These are phyloP conservation scores for Torymus tubicola DNA, from an alignment of 2,888 invertebrate species.

Conservation along the genomic window DNA sequence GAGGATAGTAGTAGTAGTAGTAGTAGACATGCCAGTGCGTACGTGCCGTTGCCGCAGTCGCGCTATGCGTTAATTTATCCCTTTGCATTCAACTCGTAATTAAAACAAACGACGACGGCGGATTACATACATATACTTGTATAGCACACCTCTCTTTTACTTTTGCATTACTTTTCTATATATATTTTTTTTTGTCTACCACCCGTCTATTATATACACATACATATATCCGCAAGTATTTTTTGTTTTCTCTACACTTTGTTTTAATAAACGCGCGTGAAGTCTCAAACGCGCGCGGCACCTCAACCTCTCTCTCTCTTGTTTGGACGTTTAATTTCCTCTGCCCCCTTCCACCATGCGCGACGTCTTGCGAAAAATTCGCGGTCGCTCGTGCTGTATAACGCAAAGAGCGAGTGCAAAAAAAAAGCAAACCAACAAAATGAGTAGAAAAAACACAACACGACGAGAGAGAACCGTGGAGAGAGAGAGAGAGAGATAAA, in stretches of 20 bases:
- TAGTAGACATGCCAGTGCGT: too few relatives aligned
- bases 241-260: not conserved
- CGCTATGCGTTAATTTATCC: constrained; percentile 31
- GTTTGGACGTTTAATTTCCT: constrained; percentile 56
- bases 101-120: constrained; percentile 45
- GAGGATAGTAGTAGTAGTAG: too few relatives aligned
- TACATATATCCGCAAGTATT: too few relatives aligned
- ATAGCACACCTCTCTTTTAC: not conserved
- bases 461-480: not conserved
- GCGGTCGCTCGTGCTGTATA: not conserved
- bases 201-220: constrained; percentile 17
- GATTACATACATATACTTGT: constrained; percentile 53
- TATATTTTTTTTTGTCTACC: constrained; percentile 24
- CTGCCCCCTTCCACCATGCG: constrained; percentile 5
- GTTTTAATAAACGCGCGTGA: constrained; percentile 28
- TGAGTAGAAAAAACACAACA: too few relatives aligned
- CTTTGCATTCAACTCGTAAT: constrained; percentile 40
- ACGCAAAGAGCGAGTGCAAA: not conserved
- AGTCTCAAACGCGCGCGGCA: constrained; percentile 48
- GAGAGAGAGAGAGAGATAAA: constrained; percentile 24
- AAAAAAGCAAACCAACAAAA: not conserved
- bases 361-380: not conserved
- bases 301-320: constrained; percentile 55
- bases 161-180: constrained; percentile 1
- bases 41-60: not conserved